Base-by-base conservation (phyloP, 1,140 invertebrate genomes). In the Panulirus ornatus region DNA sequence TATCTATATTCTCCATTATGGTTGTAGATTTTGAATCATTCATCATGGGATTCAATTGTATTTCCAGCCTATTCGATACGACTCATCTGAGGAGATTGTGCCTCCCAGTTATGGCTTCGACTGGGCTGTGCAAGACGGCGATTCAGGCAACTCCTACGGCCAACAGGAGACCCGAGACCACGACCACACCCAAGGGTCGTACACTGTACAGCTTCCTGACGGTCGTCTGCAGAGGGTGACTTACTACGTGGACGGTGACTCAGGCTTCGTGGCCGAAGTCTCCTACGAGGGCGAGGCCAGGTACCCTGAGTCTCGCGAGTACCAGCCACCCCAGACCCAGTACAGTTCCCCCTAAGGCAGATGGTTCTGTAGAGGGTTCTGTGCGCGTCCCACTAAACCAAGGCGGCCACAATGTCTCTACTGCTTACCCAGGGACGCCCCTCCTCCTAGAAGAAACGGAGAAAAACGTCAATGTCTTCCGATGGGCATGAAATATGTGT, bases 141-240 rank as follows among this genome's bases (percentile, higher is more conserved):
- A 96, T 94, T 95, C 95, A 92, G 96, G 96, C 93, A 96, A 95
- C 92, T 95, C 96, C 93, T 97, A 97, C 94, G 96, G 97, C 92
- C 97, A 97, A 94, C 96, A 95, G 93, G 97, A 98, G 94, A 96
- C 95, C 93, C 95, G 97, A 87, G 96, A 97, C 93, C 97, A 96
- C 75, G 96, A 97, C 94, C 94, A 95, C 66, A 96, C 97, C 89
- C 96, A 95, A 93, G 97, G 97, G 93, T 95, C 96, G 93, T 98
- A 97, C 95, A 96, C 97, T 94, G 97, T 97, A 92, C 94, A 97
- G 66, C 95, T 98, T 93, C 97, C 97, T 82, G 97, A 97, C 94
- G 97, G 97, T 75, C 71, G 71, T 42, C 71, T 75, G 0, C 71
- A 75, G 71, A 75, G 34, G 2, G 71, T 75, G 36, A 93, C 96